Percentiles rank a stretch among this genome's conserved stretches.
Conservation (phyloP, 2,888 invertebrate species). For the Tigriopus californicus region DNA sequence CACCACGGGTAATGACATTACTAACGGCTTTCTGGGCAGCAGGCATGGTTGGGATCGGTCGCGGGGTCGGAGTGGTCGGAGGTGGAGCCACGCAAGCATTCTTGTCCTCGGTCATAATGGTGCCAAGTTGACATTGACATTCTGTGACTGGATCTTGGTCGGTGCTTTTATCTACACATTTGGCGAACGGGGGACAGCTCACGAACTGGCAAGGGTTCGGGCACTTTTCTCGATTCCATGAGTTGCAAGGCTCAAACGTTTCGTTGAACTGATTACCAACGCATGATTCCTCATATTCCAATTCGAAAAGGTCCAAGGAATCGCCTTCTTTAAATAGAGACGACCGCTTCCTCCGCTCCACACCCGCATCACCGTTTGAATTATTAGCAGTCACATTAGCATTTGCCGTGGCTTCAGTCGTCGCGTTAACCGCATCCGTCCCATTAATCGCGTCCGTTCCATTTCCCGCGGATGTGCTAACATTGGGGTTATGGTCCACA, state of each 20-base stretch:
- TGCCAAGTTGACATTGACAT: conserved; percentile 23
- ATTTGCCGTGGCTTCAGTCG: not conserved
- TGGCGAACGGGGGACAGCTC: conserved; percentile 19
- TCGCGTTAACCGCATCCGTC: not conserved
- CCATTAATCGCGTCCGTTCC: not conserved
- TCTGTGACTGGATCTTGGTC: conserved; percentile 18
- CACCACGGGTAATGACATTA: conserved; percentile 22
- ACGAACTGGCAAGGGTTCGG: conserved; percentile 2
- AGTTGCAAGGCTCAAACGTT: conserved; percentile 19
- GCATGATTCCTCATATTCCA: conserved; percentile 18
- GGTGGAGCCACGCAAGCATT: conserved; percentile 17
- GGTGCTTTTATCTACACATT: conserved; percentile 21
- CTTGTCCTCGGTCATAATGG: conserved; percentile 19
- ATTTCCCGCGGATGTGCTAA: not conserved
- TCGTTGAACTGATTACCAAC: conserved; percentile 12
- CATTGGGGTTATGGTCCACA: not conserved
- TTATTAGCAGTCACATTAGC: too few relatives aligned
- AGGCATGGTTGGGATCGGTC: conserved; percentile 22
- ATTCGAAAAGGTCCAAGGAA: not conserved
- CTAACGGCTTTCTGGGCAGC: conserved; percentile 22
- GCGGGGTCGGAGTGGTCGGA: conserved; percentile 19
- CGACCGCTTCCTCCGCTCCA: too few relatives aligned
- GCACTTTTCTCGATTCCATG: conserved; percentile 18
- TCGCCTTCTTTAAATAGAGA: too few relatives aligned
- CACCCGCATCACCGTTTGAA: too few relatives aligned